These are phyloP conservation scores for Cephus nigrinus DNA, from an alignment of 2,888 invertebrate species.

Conservation along the genomic window DNA sequence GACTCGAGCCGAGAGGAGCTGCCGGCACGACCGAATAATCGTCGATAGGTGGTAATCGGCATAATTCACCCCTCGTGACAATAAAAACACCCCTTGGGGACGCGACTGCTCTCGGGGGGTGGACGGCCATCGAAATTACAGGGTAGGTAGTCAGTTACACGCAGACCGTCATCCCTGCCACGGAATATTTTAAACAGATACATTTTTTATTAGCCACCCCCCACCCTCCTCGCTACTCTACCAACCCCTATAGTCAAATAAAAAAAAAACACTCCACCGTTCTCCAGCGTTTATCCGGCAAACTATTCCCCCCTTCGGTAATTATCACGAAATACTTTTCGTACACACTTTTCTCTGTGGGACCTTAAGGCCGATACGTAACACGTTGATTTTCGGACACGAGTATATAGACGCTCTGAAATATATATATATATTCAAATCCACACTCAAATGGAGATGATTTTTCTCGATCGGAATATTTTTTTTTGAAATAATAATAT, in stretches of 20 bases:
- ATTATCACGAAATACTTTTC: not conserved
- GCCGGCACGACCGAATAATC: not conserved
- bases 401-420: no score
- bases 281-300: not conserved
- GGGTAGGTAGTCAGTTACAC: conserved; percentile 27
- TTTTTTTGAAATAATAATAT: no score
- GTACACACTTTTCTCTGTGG: not conserved
- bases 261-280: not conserved
- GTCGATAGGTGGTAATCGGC: not conserved
- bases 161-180: conserved; percentile 21
- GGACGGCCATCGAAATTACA: conserved; percentile 36
- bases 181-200: conserved; percentile 50
- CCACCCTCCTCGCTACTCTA: not conserved
- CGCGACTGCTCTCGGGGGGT: not conserved
- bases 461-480: no score
- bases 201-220: conserved; percentile 48
- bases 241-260: not conserved
- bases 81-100: not conserved
- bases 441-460: no score
- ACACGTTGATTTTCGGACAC: no score
- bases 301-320: not conserved
- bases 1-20: not conserved
- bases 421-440: not conserved
- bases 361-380: no score
- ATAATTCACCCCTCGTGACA: not conserved